phyloP scores from a whole-genome alignment of 2,797 vertebrate species.

The Chrosomus eos region DNA sequence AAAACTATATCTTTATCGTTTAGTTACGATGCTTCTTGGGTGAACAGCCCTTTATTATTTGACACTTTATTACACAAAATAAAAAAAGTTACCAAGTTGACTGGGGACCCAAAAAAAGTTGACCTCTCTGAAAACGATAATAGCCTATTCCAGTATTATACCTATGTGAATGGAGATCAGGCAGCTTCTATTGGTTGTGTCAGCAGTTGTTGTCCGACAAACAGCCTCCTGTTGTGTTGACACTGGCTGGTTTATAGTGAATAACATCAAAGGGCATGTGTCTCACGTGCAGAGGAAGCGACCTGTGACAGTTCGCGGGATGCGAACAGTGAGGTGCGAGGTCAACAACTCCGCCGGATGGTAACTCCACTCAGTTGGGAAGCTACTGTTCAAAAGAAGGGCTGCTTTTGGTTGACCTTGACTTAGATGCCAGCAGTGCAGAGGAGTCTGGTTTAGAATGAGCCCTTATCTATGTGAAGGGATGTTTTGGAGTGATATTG shows the following conservation, averaged over 20 bases:
- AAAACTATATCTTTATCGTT: neutral
- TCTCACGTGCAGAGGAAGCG: constrained; percentile 26
- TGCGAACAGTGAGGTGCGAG: constrained; percentile 50
- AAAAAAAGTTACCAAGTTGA: neutral
- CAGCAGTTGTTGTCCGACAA: constrained; percentile 37
- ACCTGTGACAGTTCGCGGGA: constrained; percentile 39
- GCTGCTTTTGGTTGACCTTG: constrained; percentile 25
- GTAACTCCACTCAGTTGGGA: constrained; percentile 12
- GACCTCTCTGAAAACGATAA: neutral
- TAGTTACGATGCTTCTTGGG: neutral
- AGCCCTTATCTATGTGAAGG: neutral
- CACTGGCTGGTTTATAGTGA: constrained; percentile 19
- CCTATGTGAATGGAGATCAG: constrained; percentile 14
- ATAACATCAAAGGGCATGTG: constrained; percentile 54
- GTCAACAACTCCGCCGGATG: constrained; percentile 47
- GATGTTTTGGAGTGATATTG: neutral
- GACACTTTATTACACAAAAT: neutral
- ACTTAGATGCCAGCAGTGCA: constrained; percentile 16
- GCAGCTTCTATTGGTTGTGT: constrained; percentile 25
- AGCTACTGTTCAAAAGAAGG: constrained; percentile 8
- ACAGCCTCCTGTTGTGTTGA: constrained; percentile 45
- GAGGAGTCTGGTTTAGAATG: neutral
- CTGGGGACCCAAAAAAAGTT: neutral
- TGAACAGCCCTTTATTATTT: neutral
- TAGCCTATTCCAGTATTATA: neutral